Conservation (phyloP, 2,797 vertebrate species). For the Peromyscus eremicus region DNA sequence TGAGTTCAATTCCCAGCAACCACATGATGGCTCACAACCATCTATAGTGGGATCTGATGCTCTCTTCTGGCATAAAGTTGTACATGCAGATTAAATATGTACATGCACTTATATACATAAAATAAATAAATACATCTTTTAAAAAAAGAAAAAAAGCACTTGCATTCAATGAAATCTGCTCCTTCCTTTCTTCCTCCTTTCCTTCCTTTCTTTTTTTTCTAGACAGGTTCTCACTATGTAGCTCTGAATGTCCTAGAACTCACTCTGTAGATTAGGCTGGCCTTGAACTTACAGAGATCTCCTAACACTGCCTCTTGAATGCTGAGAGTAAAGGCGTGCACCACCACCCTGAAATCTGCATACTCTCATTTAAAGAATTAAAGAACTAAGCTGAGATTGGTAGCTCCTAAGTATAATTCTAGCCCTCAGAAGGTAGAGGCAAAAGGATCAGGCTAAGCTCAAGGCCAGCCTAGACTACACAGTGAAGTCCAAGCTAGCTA, state of each 20-base stretch:
- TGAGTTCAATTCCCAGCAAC: neutral
- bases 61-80: neutral
- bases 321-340: too few relatives aligned
- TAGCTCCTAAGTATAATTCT: neutral
- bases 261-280: neutral
- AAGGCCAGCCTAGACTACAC: neutral
- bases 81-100: neutral
- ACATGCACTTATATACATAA: neutral
- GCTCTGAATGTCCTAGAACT: neutral
- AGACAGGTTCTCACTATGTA: neutral
- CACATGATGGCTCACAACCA: neutral
- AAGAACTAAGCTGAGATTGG: too few relatives aligned
- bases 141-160: neutral
- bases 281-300: neutral
- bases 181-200: neutral
- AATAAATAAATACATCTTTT: neutral
- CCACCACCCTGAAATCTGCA: neutral
- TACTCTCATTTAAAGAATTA: constrained; percentile 5
- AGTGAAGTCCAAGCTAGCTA: neutral
- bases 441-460: neutral
- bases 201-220: neutral
- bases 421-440: neutral
- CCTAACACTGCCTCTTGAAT: neutral
- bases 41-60: neutral
- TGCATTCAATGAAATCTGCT: neutral